These are phyloP conservation scores for Empis livida DNA, from an alignment of 2,888 invertebrate genomes.

Conservation along the genomic window DNA sequence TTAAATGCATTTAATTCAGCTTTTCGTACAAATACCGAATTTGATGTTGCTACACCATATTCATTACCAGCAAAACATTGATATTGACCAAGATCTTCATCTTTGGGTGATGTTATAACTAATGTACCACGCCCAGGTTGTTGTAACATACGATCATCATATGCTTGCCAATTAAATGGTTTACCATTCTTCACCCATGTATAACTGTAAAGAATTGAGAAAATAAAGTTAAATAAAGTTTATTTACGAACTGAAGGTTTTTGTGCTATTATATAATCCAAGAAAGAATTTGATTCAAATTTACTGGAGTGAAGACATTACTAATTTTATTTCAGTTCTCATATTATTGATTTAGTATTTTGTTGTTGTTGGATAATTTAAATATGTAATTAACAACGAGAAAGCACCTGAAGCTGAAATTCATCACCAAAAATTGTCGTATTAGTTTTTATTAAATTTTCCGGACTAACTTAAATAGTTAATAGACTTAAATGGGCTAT, in stretches of 20 bases:
- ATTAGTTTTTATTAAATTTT: too few relatives aligned
- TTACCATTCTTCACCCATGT: slow-evolving; percentile 94
- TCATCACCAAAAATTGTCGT: too few relatives aligned
- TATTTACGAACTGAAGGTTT: too few relatives aligned
- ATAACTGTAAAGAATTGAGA: slow-evolving; percentile 43
- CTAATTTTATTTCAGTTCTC: not conserved
- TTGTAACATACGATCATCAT: slow-evolving; percentile 88
- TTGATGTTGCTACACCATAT: slow-evolving; percentile 86
- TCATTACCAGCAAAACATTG: slow-evolving; percentile 92
- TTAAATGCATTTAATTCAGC: slow-evolving; percentile 84
- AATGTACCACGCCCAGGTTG: slow-evolving; percentile 90
- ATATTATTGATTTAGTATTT: not conserved
- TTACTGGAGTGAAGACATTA: too few relatives aligned
- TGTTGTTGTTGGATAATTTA: too few relatives aligned
- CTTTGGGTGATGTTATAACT: slow-evolving; percentile 74
- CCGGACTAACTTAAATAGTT: too few relatives aligned
- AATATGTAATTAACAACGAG: too few relatives aligned
- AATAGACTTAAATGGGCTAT: too few relatives aligned
- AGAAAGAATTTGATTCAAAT: too few relatives aligned
- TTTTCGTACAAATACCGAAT: slow-evolving; percentile 87
- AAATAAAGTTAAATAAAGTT: not conserved
- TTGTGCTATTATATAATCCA: too few relatives aligned
- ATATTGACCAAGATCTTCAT: slow-evolving; percentile 89
- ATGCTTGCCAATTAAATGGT: slow-evolving; percentile 85
- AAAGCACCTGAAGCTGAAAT: too few relatives aligned